Conservation (phyloP, 2,888 invertebrate species). For the Machimus rusticus region DNA sequence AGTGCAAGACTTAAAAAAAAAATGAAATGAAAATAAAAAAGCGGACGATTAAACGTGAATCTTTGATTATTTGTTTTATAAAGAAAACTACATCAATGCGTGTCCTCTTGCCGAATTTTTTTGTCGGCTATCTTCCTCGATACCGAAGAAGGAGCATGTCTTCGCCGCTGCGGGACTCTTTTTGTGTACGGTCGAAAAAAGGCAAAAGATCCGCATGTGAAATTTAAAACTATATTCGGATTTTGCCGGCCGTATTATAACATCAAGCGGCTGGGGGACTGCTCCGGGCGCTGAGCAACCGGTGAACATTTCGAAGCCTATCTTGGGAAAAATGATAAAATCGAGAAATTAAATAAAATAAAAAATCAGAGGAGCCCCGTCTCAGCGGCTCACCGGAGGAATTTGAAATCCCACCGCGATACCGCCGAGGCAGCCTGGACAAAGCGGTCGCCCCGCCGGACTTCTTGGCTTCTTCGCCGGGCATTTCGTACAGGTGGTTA, state of each 20-base stretch:
- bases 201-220: slow-evolving; percentile 22
- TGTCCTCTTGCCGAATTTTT: slow-evolving; percentile 22
- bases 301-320: slow-evolving; percentile 21
- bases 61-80: slow-evolving; percentile 35
- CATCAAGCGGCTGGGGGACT: not conserved
- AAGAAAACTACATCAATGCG: slow-evolving; percentile 12
- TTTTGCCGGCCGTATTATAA: slow-evolving; percentile 1
- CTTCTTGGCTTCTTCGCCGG: not conserved
- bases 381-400: not conserved
- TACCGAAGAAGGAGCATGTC: not conserved
- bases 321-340: slow-evolving; percentile 32
- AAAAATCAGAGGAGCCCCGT: not conserved
- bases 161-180: not conserved
- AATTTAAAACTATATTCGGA: slow-evolving; percentile 17
- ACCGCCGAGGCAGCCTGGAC: not conserved
- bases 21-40: not conserved
- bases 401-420: not conserved
- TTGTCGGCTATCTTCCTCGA: not conserved
- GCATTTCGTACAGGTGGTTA: slow-evolving; percentile 5
- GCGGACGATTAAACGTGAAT: slow-evolving; percentile 15
- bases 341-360: not conserved
- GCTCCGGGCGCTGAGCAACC: slow-evolving; percentile 18
- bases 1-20: not conserved
- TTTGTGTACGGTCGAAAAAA: not conserved
- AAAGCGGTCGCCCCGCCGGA: not conserved